Conservation (phyloP, 1,140 invertebrate species). For the Pararge aegeria region DNA sequence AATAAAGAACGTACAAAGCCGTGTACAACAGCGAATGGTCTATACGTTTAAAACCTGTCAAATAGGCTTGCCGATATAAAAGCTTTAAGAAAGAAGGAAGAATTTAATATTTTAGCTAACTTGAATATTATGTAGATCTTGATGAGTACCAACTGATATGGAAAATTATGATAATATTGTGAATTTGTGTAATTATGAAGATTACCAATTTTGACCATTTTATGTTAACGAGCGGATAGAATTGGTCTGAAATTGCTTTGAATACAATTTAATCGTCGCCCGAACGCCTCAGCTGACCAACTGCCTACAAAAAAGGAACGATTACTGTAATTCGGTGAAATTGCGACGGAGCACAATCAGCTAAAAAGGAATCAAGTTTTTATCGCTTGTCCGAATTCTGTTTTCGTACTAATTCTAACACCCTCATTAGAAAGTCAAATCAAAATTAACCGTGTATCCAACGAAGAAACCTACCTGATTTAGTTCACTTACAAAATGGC, state of each 20-base stretch:
- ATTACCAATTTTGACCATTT: constrained; percentile 27
- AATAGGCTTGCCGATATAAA: too few species aligned
- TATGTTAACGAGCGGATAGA: constrained; percentile 29
- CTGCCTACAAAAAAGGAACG: constrained; percentile 51
- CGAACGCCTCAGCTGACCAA: constrained; percentile 41
- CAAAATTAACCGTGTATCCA: neutral
- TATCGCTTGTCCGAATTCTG: neutral
- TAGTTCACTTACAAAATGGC: neutral
- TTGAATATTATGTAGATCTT: too few species aligned
- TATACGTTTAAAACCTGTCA: too few species aligned
- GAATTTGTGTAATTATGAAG: constrained; percentile 15
- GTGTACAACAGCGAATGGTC: too few species aligned
- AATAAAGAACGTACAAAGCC: too few species aligned
- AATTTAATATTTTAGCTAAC: too few species aligned
- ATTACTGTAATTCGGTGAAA: constrained; percentile 50
- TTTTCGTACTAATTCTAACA: constrained; percentile 2
- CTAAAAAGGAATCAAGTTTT: constrained; percentile 40
- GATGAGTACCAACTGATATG: too few species aligned
- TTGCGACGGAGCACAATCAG: constrained; percentile 51
- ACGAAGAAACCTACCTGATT: neutral
- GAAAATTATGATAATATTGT: neutral
- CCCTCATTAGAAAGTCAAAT: neutral
- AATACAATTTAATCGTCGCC: constrained; percentile 35
- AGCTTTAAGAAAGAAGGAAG: too few species aligned
- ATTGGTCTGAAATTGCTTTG: constrained; percentile 33